Evolutionary conservation across 2,113 vertebrate species (phyloP), one percentile per base, ranked within the genome.

Genomic region (Indri indri): DNA sequence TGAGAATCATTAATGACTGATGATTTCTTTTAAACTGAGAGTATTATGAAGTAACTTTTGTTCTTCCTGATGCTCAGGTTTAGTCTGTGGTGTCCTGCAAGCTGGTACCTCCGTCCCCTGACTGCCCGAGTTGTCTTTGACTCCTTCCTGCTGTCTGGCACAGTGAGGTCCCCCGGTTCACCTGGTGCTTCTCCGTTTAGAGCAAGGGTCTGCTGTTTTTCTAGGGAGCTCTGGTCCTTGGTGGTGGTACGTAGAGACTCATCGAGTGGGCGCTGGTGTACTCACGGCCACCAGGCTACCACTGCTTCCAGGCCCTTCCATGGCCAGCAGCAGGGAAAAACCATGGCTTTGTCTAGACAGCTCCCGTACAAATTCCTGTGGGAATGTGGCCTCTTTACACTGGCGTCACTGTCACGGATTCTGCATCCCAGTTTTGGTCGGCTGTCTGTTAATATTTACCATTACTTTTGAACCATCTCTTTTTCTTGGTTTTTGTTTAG

Each of bases 121-220:
- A 22, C 54, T 57, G 20, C 54, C 54, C 6, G 6, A 20, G 20
- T 57, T 57, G 50, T 17, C 65, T 50, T 59, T 25, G 57, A 3
- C 13, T 57, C 12, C 13, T 12, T 27, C 61, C 13, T 45, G 61
- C 37, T 16, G 10, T 30, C 45, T 12, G 79, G 81, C 65, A 37
- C 4, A 54, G 81, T 10, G 18, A 30, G 42, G 20, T 5, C 6
- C 22, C 3, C 57, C 5, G 1, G 17, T 6, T 59, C 11, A 12
- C 23, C 32, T 50, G 30, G 45, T 40, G 23, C 6, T 2, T 70
- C 32, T 9, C 22, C 7, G 3, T 16, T 45, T 57, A 50, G 20
- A 16, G 17, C 0, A 30, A 32, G 42, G 8, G 6, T 18, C 16
- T 13, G 16, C 32, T 0, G 1, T 16, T 47, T 77, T 42, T 23